These are phyloP conservation scores for Halisarca cf. caerulea DNA, from an alignment of 37 sponge, comb jelly and placozoan species.

Conservation along the genomic window DNA sequence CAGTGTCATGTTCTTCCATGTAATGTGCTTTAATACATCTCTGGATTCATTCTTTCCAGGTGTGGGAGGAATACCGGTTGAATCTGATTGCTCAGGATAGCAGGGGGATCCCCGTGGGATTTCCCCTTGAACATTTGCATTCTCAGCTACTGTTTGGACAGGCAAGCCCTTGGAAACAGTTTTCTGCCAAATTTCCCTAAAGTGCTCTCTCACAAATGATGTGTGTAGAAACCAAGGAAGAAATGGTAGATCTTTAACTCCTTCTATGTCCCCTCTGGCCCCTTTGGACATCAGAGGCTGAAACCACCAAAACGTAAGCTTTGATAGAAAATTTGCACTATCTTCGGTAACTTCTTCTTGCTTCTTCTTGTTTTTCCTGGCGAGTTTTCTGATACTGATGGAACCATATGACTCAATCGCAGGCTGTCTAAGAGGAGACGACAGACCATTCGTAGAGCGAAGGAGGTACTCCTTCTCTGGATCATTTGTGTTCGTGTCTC, in stretches of 20 bases:
- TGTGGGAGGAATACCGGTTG: background rate
- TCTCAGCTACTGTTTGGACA: background rate
- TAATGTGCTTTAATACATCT: background rate
- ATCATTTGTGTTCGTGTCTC: background rate
- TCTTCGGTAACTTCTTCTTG: conserved; percentile 56
- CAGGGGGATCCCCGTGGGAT: background rate
- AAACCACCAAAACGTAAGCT: conserved; percentile 82
- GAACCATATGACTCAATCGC: background rate
- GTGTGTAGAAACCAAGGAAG: conserved; percentile 67
- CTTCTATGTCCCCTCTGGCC: conserved; percentile 45
- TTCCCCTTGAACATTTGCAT: background rate
- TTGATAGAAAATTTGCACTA: conserved; percentile 59
- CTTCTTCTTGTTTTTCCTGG: conserved; percentile 27
- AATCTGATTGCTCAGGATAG: background rate
- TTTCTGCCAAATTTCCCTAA: conserved; percentile 29
- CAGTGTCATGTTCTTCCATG: conserved; percentile 35
- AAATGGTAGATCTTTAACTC: conserved; percentile 54
- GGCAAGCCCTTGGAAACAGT: background rate
- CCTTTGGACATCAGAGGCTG: conserved; percentile 77
- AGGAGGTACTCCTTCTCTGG: background rate
- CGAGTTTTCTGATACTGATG: background rate
- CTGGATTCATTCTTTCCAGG: background rate
- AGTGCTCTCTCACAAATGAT: conserved; percentile 29
- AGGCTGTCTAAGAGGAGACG: background rate
- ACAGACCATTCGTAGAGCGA: background rate